phyloP scores from a whole-genome alignment of 2,113 vertebrate species.

The Vulpes vulpes region DNA sequence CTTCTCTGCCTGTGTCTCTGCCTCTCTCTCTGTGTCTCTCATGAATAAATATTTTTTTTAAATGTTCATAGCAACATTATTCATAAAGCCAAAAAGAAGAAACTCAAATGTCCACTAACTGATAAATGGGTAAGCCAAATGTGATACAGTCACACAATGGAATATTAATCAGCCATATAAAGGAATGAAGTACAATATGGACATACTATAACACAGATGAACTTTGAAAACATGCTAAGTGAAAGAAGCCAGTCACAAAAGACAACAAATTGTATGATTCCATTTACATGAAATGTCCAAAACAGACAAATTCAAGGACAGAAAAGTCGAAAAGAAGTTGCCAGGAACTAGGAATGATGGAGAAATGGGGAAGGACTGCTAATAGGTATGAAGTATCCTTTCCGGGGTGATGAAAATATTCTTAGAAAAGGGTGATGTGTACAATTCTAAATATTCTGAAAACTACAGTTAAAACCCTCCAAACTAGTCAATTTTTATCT shows the following conservation, averaged over 20 bases:
- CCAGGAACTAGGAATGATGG: neutral
- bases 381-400: neutral
- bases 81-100: neutral
- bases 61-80: slow-evolving; percentile 27
- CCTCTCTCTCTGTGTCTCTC: too few species aligned
- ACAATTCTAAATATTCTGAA: slow-evolving; percentile 33
- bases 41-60: too few species aligned
- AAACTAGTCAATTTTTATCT: slow-evolving; percentile 23
- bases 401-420: neutral
- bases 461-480: slow-evolving; percentile 46
- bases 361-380: neutral
- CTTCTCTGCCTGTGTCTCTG: too few species aligned
- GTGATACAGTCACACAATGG: neutral
- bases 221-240: neutral
- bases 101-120: neutral
- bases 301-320: neutral
- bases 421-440: neutral
- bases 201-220: neutral
- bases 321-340: neutral
- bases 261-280: neutral
- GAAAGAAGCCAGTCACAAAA: neutral
- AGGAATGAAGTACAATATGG: neutral
- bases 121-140: neutral
- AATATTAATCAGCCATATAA: neutral
- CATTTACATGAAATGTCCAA: neutral